phyloP scores from a whole-genome alignment of 2,888 invertebrate species.

The Lepidonotus clava region DNA sequence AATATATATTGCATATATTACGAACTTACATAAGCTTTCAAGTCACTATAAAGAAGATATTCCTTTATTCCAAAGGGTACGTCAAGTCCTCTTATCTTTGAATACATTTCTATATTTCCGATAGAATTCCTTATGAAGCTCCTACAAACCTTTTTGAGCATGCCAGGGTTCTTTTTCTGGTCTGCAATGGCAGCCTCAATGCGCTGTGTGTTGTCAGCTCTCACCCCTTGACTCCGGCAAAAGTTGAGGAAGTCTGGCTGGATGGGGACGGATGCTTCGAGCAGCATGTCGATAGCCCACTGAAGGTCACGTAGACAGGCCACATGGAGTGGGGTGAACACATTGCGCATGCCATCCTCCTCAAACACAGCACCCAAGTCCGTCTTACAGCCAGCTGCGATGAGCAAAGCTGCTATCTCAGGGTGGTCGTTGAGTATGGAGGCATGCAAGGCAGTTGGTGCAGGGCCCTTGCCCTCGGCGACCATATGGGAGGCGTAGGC shows the following conservation, averaged over 20 bases:
- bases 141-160: constrained; percentile 46
- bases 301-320: not conserved
- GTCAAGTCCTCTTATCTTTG: constrained; percentile 9
- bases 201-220: not conserved
- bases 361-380: constrained; percentile 7
- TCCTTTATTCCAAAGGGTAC: constrained; percentile 22
- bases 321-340: constrained; percentile 28
- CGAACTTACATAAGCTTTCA: no score
- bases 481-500: constrained; percentile 32
- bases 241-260: not conserved
- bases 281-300: constrained; percentile 28
- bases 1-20: no score
- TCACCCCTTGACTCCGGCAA: not conserved
- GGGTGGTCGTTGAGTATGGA: constrained; percentile 70
- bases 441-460: constrained; percentile 20
- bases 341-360: constrained; percentile 23
- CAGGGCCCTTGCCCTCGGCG: not conserved
- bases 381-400: constrained; percentile 72
- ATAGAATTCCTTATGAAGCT: not conserved
- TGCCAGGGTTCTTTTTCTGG: constrained; percentile 27
- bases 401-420: constrained; percentile 71
- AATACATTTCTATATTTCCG: not conserved
- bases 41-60: constrained; percentile 12
- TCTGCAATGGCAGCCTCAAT: not conserved
- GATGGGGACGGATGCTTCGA: not conserved